Percentiles rank a stretch among this genome's conserved stretches.
Evolutionary conservation across 2,888 invertebrate species (phyloP).

Genomic region (Lissocephala sabroskyi): DNA sequence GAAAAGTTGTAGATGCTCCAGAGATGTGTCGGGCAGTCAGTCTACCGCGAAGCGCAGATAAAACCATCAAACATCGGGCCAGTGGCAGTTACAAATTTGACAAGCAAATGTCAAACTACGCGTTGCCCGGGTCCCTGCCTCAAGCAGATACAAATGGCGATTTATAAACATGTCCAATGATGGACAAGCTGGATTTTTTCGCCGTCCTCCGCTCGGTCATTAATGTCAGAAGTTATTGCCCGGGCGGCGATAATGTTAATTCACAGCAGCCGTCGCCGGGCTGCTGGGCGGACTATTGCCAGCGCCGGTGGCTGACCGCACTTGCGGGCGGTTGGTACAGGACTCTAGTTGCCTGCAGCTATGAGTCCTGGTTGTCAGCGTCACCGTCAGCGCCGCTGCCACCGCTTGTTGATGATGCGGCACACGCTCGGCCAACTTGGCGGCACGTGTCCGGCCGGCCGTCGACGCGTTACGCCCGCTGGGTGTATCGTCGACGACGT

Average conservation of each 20-base stretch:
- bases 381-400: not conserved
- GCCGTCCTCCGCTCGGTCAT: conserved; percentile 30
- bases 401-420: conserved; percentile 50
- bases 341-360: too few relatives aligned
- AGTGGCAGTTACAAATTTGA: conserved; percentile 50
- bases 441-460: conserved; percentile 48
- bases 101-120: conserved; percentile 48
- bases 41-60: conserved; percentile 62
- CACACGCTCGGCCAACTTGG: conserved; percentile 58
- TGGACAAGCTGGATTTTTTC: conserved; percentile 31
- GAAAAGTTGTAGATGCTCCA: conserved; percentile 30
- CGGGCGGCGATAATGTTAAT: conserved; percentile 55
- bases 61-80: conserved; percentile 22
- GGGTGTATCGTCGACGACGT: conserved; percentile 29
- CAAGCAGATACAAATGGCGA: conserved; percentile 55
- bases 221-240: conserved; percentile 64
- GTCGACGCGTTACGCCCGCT: conserved; percentile 41
- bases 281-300: conserved; percentile 10
- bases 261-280: conserved; percentile 2
- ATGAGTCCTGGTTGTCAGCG: too few relatives aligned
- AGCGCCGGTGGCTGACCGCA: conserved; percentile 44
- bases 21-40: conserved; percentile 34
- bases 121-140: not conserved
- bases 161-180: conserved; percentile 46
- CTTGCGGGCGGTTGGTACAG: conserved; percentile 25